Evolutionary conservation across 2,888 invertebrate species (phyloP).

Genomic region (Leptura quadrifasciata): DNA sequence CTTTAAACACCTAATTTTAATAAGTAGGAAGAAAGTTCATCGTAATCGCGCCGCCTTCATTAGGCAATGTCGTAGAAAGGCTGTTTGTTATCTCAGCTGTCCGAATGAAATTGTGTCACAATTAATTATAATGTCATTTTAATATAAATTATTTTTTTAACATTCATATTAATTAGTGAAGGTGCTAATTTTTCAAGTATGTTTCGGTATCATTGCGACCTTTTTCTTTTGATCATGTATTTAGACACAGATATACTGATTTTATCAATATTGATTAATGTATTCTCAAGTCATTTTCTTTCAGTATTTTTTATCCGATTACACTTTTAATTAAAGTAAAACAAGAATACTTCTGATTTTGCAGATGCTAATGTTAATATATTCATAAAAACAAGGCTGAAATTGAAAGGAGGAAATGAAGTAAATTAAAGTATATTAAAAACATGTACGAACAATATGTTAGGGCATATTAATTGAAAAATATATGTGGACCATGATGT

Average conservation of each 20-base stretch:
- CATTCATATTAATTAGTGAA: constrained; percentile 19
- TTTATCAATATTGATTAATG: neutral
- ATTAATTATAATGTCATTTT: constrained; percentile 28
- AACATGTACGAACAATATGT: neutral
- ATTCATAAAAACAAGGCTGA: constrained; percentile 20
- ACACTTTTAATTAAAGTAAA: neutral
- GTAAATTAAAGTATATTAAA: neutral
- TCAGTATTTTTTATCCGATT: neutral
- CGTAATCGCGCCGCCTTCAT: neutral
- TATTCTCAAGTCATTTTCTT: neutral
- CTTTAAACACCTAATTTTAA: neutral
- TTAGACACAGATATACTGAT: constrained; percentile 9
- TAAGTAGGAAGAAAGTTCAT: neutral
- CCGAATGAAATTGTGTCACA: constrained; percentile 12
- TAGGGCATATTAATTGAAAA: neutral
- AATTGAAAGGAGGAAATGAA: constrained; percentile 28
- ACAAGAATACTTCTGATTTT: neutral
- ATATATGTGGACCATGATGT: neutral
- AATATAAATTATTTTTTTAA: neutral
- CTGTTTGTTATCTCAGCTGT: constrained; percentile 11
- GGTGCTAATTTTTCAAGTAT: constrained; percentile 9
- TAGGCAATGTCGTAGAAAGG: constrained; percentile 16
- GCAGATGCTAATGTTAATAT: constrained; percentile 5
- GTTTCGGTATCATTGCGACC: neutral
- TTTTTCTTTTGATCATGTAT: neutral